Conservation (phyloP, 2,113 vertebrate species). For the Tachysurus fulvidraco region DNA sequence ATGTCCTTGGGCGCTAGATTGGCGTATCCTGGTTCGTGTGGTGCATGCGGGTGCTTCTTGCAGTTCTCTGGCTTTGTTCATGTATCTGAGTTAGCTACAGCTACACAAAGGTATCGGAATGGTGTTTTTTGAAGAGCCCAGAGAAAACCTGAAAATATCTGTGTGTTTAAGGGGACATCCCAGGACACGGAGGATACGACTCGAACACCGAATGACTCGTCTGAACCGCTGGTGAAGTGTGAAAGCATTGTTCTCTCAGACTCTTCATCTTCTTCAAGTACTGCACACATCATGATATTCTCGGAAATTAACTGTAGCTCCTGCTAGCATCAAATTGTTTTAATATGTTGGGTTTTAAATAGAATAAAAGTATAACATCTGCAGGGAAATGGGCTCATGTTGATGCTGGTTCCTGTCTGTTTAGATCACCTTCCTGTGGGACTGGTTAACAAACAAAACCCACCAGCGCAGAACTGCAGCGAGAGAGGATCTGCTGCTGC, state of each 20-base stretch:
- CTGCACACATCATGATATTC: neutral
- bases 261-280: constrained; percentile 53
- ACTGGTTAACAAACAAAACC: constrained; percentile 14
- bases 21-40: neutral
- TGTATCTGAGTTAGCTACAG: neutral
- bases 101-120: neutral
- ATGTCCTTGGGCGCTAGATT: neutral
- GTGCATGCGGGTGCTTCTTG: neutral
- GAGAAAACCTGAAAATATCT: constrained; percentile 1
- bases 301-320: neutral
- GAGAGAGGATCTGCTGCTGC: constrained; percentile 11
- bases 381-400: neutral
- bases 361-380: neutral
- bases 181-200: constrained; percentile 26
- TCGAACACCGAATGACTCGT: constrained; percentile 44
- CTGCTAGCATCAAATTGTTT: neutral
- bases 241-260: constrained; percentile 7
- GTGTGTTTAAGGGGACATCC: constrained; percentile 50
- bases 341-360: neutral
- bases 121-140: neutral
- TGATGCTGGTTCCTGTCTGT: constrained; percentile 20
- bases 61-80: neutral
- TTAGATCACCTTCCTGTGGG: constrained; percentile 41
- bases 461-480: neutral
- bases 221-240: constrained; percentile 18